phyloP scores from a whole-genome alignment of 2,888 invertebrate species.

The Ennomos quercinarius region DNA sequence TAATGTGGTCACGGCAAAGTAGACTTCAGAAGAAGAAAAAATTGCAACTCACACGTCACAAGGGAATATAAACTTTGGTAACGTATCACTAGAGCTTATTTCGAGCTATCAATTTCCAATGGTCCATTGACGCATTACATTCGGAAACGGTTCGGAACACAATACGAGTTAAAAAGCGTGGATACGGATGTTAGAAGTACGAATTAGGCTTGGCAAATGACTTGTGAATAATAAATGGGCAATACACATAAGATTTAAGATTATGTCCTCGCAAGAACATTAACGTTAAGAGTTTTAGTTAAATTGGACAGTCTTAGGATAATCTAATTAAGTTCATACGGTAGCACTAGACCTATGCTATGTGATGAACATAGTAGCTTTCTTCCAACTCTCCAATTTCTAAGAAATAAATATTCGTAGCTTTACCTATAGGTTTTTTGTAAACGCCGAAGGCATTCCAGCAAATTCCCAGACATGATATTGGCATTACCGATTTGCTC shows the following conservation, averaged over 20 bases:
- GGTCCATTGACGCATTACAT: slow-evolving; percentile 39
- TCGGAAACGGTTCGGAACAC: slow-evolving; percentile 48
- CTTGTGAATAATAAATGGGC: slow-evolving; percentile 30
- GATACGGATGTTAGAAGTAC: slow-evolving; percentile 45
- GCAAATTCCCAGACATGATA: no score
- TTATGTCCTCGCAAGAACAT: slow-evolving; percentile 7
- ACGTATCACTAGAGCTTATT: slow-evolving; percentile 1
- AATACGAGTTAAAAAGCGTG: slow-evolving; percentile 55
- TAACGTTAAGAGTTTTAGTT: slow-evolving; percentile 11
- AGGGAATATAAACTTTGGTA: slow-evolving; percentile 9
- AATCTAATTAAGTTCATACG: no score
- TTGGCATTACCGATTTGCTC: no score
- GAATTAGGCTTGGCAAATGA: slow-evolving; percentile 42
- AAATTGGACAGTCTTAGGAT: background rate
- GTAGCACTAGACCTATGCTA: no score
- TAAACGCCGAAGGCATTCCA: no score
- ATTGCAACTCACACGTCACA: slow-evolving; percentile 9
- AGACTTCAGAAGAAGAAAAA: slow-evolving; percentile 16
- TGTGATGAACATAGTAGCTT: no score
- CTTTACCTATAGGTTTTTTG: no score
- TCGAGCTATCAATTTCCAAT: slow-evolving; percentile 9
- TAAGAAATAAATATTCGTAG: no score
- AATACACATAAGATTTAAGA: slow-evolving; percentile 20
- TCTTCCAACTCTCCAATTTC: no score
- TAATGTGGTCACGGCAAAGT: slow-evolving; percentile 13